A percentile compares a stretch with the other conserved stretches of the same genome.
Evolutionary conservation across 2,888 invertebrate genomes (phyloP).

Genomic region (Diogma glabrata): DNA sequence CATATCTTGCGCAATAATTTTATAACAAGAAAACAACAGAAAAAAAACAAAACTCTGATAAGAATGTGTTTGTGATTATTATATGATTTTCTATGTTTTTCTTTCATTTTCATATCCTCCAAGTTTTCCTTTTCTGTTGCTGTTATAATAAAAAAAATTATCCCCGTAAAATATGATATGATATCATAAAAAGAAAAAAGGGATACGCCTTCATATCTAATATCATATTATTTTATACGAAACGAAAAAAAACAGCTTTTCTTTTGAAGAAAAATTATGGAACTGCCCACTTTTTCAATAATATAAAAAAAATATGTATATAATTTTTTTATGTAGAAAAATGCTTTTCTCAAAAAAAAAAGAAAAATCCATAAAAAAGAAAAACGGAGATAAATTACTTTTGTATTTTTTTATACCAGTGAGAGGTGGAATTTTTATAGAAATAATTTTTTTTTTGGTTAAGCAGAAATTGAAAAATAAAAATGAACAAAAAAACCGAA

Average conservation of each 20-base stretch:
- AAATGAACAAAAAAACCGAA: no score
- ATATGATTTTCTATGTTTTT: slow-evolving; percentile 3
- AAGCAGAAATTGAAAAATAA: no score
- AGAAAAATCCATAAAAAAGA: no score
- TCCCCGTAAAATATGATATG: slow-evolving; percentile 9
- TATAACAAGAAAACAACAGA: no score
- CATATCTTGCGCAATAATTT: slow-evolving; percentile 3
- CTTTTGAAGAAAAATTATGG: slow-evolving; percentile 6
- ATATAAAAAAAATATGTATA: no score
- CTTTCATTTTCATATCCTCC: background rate
- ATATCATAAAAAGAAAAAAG: slow-evolving; percentile 9
- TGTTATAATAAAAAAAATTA: background rate
- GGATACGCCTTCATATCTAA: slow-evolving; percentile 9
- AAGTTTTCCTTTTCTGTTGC: background rate
- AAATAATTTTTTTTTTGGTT: no score
- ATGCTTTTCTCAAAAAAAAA: no score
- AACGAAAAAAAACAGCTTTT: slow-evolving; percentile 1
- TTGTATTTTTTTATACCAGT: no score
- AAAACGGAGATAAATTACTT: no score
- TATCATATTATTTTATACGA: slow-evolving; percentile 4
- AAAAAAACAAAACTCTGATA: background rate
- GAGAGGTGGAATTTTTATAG: no score
- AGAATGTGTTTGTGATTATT: slow-evolving; percentile 8
- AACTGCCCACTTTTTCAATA: slow-evolving; percentile 9
- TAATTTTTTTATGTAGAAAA: no score